Base-by-base conservation (phyloP, 2,888 invertebrate genomes). In the Rugalucina vietnamica region DNA sequence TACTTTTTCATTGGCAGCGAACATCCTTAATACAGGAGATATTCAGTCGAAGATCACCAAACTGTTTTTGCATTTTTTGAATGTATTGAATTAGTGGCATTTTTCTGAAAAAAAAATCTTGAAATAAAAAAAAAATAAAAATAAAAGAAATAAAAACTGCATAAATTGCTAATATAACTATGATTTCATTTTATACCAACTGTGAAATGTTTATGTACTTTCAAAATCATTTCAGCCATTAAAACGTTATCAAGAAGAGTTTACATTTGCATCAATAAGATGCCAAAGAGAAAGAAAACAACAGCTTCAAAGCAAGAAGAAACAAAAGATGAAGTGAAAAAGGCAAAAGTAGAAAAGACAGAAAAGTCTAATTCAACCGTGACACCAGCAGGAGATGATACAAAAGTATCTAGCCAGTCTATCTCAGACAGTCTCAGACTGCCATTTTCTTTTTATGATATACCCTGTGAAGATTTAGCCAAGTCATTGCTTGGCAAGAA, bases 401-500 rank as follows among this genome's bases (percentile, higher is more conserved):
- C 60, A 27, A 27, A n/a, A 29, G 1, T 5, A 24, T 24, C 60
- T 5, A 29, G 4, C 24, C 24, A 60, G 29, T 10, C 27, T 29
- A 5, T 24, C 10, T 27, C 24, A 60, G 60, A n/a, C 24, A 4
- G 27, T 60, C 27, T 29, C 24, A 24, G 60, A n/a, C 8, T 60
- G 27, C 60, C 24, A 60, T 60, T n/a, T 14, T n/a, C 18, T 4
- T 60, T 60, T 76, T 94, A 85, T 83, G 87, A 93, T 32, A 73
- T 83, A 34, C 77, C 93, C 4, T 94, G 95, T 84, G 89, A 91
- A 72, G 90, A 92, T 1, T 94, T 97, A 88, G 96, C 96, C 0
- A 95, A 95, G 90, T 95, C 94, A 86, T 94, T 97, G 72, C 93
- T 97, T 87, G 97, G 97, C 10, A 96, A 96, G 95, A 91, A 96